Percentiles rank a stretch among this genome's conserved stretches.
These are phyloP conservation scores for Erannis defoliaria DNA, from an alignment of 2,888 invertebrate species.

Conservation along the genomic window DNA sequence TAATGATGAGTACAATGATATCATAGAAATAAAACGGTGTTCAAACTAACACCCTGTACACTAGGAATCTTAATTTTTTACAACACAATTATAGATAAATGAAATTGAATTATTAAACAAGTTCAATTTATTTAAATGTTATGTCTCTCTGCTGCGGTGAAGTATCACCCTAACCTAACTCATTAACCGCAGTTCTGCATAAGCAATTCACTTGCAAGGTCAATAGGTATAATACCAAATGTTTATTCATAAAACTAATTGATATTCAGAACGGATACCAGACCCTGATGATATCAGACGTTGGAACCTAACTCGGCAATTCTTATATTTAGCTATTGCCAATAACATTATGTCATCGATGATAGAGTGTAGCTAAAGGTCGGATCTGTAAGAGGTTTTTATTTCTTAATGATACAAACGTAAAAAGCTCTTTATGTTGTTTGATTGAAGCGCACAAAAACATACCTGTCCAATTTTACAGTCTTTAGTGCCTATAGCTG, in stretches of 20 bases:
- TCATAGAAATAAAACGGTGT: too few relatives aligned
- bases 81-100: too few relatives aligned
- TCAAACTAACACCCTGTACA: too few relatives aligned
- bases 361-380: slow-evolving; percentile 25
- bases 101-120: too few relatives aligned
- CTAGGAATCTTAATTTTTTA: too few relatives aligned
- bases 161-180: neutral
- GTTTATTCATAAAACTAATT: slow-evolving; percentile 24
- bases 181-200: slow-evolving; percentile 21
- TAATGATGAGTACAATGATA: too few relatives aligned
- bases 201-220: slow-evolving; percentile 20
- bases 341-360: slow-evolving; percentile 33
- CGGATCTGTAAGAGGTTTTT: slow-evolving; percentile 8
- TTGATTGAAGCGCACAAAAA: slow-evolving; percentile 18
- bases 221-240: slow-evolving; percentile 21
- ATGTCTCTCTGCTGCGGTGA: neutral
- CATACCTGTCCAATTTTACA: neutral
- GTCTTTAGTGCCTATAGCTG: neutral
- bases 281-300: slow-evolving; percentile 24
- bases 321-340: slow-evolving; percentile 31
- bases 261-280: slow-evolving; percentile 16
- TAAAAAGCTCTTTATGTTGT: slow-evolving; percentile 11
- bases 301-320: slow-evolving; percentile 18
- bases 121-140: neutral
- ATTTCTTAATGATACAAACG: slow-evolving; percentile 14